phyloP scores from a whole-genome alignment of 64 coral and sea anemone genomes.

The Astreopora myriophthalma region DNA sequence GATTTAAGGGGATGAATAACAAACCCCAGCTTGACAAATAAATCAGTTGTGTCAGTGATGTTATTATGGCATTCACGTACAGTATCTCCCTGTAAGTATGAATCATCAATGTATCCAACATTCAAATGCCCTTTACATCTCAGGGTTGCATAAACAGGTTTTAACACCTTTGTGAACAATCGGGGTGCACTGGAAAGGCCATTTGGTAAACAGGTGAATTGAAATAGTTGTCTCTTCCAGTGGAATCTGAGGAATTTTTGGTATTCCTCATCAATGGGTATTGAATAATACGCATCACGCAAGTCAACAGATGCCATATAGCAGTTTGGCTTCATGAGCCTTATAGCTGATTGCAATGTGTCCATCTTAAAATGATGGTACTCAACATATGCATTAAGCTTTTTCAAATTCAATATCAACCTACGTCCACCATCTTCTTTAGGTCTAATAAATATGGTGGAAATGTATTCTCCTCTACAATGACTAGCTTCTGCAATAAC shows the following conservation, averaged over 20 bases:
- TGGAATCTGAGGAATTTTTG: too few relatives aligned
- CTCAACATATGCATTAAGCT: constrained; percentile 46
- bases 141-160: constrained; percentile 22
- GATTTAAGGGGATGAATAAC: neutral
- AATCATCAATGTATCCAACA: constrained; percentile 51
- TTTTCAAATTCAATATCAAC: too few relatives aligned
- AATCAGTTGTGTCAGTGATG: constrained; percentile 33
- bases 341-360: constrained; percentile 28
- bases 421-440: too few relatives aligned
- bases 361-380: constrained; percentile 69
- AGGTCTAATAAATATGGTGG: neutral
- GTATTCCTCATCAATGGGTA: constrained; percentile 45
- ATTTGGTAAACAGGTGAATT: constrained; percentile 33
- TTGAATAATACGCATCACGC: constrained; percentile 59
- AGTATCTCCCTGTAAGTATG: constrained; percentile 26
- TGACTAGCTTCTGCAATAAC: neutral
- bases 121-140: constrained; percentile 7
- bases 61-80: constrained; percentile 10
- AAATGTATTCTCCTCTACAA: neutral
- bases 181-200: constrained; percentile 26
- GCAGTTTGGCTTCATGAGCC: constrained; percentile 39
- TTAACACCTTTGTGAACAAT: constrained; percentile 43
- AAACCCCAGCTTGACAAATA: constrained; percentile 40
- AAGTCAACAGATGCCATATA: constrained; percentile 56
- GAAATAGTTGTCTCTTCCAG: constrained; percentile 50